Conservation (phyloP, 2,888 invertebrate genomes). For the Resseliella maxima region DNA sequence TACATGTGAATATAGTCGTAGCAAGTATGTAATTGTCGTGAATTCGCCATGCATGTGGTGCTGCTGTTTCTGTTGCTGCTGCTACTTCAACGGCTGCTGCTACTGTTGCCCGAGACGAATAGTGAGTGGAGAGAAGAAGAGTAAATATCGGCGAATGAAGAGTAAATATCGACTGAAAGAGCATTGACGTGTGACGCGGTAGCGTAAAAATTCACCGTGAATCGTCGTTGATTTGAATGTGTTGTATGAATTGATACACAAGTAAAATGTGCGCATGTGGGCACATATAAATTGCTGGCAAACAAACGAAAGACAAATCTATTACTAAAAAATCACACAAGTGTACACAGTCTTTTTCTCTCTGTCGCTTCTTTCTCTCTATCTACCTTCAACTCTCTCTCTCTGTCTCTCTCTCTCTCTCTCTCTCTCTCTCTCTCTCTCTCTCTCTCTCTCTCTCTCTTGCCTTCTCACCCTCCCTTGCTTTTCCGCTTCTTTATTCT, state of each 20-base stretch:
- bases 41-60: slow-evolving; percentile 26
- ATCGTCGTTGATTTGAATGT: slow-evolving; percentile 33
- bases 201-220: background rate
- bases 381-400: no score
- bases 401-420: no score
- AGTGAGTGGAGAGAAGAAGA: background rate
- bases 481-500: background rate
- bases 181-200: background rate
- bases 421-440: no score
- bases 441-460: no score
- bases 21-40: background rate
- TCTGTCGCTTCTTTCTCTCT: background rate
- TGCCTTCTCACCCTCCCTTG: background rate
- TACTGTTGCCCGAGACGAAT: background rate
- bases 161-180: background rate
- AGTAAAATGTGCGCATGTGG: slow-evolving; percentile 38
- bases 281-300: background rate
- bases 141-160: background rate
- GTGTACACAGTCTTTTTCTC: background rate
- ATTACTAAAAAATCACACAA: slow-evolving; percentile 16
- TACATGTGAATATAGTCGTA: background rate
- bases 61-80: background rate
- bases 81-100: no score
- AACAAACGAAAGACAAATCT: background rate
- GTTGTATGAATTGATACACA: slow-evolving; percentile 18